Conservation (phyloP, 2,888 invertebrate species). For the Globia sparganii region DNA sequence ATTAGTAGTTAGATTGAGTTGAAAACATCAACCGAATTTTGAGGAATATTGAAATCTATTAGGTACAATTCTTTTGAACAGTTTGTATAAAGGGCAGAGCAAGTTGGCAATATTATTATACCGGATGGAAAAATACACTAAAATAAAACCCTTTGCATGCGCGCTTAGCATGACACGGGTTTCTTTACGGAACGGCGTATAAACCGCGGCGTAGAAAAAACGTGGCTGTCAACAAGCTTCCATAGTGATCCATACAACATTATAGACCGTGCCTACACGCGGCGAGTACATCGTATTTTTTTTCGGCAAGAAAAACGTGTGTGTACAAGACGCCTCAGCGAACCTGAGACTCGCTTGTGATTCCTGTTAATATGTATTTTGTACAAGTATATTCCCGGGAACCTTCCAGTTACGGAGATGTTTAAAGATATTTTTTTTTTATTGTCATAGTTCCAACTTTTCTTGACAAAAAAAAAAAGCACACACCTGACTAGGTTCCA, state of each 20-base stretch:
- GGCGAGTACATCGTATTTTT: too few species aligned
- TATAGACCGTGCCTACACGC: too few species aligned
- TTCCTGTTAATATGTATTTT: neutral
- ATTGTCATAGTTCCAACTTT: too few species aligned
- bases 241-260: too few species aligned
- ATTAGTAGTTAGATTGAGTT: constrained; percentile 14
- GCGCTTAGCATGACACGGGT: too few species aligned
- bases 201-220: too few species aligned
- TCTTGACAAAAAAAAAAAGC: neutral
- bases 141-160: too few species aligned
- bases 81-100: neutral
- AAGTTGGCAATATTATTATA: neutral
- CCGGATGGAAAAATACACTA: neutral
- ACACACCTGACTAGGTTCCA: neutral
- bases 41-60: neutral
- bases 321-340: too few species aligned
- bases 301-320: too few species aligned
- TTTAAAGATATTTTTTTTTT: neutral
- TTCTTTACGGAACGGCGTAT: too few species aligned
- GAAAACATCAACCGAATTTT: neutral
- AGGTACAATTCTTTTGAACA: neutral
- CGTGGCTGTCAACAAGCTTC: too few species aligned
- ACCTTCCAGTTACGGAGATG: neutral
- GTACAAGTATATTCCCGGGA: neutral
- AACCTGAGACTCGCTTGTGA: neutral